Base-by-base conservation (phyloP, 2,113 vertebrate genomes). In the Setophaga petechia region DNA sequence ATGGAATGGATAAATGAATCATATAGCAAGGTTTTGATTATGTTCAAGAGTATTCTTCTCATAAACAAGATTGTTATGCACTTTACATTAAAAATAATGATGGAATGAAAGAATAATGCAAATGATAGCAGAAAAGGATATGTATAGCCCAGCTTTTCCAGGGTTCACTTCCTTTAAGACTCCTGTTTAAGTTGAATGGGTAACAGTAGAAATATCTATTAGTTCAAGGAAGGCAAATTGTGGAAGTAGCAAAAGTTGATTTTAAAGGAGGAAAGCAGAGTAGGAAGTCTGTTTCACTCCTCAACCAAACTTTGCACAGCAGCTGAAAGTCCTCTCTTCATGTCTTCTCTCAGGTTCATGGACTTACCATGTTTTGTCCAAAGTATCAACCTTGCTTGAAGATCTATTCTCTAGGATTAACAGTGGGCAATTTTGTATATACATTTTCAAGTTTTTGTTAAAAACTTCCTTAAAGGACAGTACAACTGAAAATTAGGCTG, bases 11-110 rank as follows among this genome's bases (percentile, higher is more conserved):
- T 84, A 84, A 95, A 91, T 80, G 72, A 94, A 93, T 87, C 75
- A 41, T 58, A 86, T 67, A 81, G 72, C 47, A 95, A 95, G 90
- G 90, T 80, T 96, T 96, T 93, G 59, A 94, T 96, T 96, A 77
- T 63, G 39, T 51, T 80, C 63, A 88, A 59, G 81, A 71, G 55
- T 76, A 66, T 66, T 89, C 67, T 90, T 55, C 79, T 86, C 87
- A 77, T 88, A 94, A 95, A 94, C 63, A 92, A 74, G 47, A 49
- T 77, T 57, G 35, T 68, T 84, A 37, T 21, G 52, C 1, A 7
- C 52, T 85, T 79, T 76, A 55, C 43, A 78, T 90, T 80, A 74
- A 85, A 90, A 91, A 66, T 69, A 75, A 62, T 39, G 22, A 80
- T 51, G 52, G 47, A 83, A 58, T 82, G 69, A 77, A 61, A 58